These are phyloP conservation scores for Scomber japonicus DNA, from an alignment of 2,113 vertebrate species.

Conservation along the genomic window DNA sequence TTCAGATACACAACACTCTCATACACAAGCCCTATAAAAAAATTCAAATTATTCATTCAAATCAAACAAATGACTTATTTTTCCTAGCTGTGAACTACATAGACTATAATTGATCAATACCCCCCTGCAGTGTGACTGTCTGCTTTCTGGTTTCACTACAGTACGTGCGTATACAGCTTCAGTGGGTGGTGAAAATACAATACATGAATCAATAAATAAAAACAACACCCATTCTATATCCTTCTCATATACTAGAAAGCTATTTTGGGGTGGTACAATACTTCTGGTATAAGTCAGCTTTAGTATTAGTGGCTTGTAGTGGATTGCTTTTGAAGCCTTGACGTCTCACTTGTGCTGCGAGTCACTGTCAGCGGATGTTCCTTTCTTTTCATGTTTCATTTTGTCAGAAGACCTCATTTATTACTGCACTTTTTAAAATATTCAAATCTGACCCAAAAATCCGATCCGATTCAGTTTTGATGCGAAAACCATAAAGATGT, in stretches of 20 bases:
- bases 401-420: not conserved
- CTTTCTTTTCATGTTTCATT: not conserved
- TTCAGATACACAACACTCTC: too few species aligned
- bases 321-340: not conserved
- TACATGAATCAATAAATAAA: slow-evolving; percentile 11
- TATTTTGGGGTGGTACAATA: not conserved
- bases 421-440: not conserved
- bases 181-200: not conserved
- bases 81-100: not conserved
- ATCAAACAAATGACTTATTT: not conserved
- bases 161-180: not conserved
- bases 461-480: too few species aligned
- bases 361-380: not conserved
- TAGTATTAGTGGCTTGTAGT: not conserved
- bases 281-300: not conserved
- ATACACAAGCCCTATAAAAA: too few species aligned
- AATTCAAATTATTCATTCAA: not conserved
- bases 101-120: not conserved
- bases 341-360: not conserved
- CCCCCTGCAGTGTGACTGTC: not conserved
- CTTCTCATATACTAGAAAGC: not conserved
- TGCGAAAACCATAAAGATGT: slow-evolving; percentile 6
- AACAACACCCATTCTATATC: not conserved
- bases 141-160: not conserved
- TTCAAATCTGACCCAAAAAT: not conserved